Percentiles rank a stretch among this genome's conserved stretches.
Evolutionary conservation across 2,888 invertebrate genomes (phyloP).

Genomic region (Eupeodes luniger): DNA sequence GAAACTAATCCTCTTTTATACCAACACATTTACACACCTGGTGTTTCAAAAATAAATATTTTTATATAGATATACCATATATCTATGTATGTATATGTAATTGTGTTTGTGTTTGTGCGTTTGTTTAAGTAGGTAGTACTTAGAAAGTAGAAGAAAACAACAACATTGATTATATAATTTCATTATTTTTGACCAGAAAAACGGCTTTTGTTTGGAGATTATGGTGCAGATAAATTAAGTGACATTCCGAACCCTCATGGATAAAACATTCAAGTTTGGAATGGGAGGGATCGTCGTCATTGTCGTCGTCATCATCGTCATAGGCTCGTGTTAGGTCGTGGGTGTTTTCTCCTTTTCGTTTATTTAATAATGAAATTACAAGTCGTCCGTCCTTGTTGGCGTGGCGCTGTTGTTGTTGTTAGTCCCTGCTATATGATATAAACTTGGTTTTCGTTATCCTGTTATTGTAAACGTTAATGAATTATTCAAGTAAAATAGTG

Average conservation of each 20-base stretch:
- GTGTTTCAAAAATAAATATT: background rate
- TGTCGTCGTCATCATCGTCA: too few relatives aligned
- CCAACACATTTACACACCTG: conserved; percentile 4
- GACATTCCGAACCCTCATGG: conserved; percentile 19
- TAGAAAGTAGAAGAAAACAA: background rate
- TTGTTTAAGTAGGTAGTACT: background rate
- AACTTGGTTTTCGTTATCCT: conserved; percentile 64
- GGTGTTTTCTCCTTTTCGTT: conserved; percentile 15
- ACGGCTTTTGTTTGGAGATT: conserved; percentile 58
- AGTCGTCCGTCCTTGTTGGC: conserved; percentile 28
- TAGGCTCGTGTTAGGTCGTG: background rate
- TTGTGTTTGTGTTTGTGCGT: background rate
- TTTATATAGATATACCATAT: too few relatives aligned
- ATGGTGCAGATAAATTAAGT: conserved; percentile 59
- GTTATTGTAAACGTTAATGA: conserved; percentile 70
- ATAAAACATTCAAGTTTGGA: background rate
- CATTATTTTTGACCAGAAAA: conserved; percentile 67
- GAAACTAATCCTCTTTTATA: conserved; percentile 23
- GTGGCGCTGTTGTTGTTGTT: too few relatives aligned
- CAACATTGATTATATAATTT: conserved; percentile 41
- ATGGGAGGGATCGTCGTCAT: background rate
- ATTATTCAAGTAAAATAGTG: conserved; percentile 61
- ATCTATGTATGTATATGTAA: background rate
- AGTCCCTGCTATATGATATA: background rate
- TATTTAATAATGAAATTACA: conserved; percentile 55